phyloP scores from a whole-genome alignment of 2,888 invertebrate species.

The Cremastinae sp. region DNA sequence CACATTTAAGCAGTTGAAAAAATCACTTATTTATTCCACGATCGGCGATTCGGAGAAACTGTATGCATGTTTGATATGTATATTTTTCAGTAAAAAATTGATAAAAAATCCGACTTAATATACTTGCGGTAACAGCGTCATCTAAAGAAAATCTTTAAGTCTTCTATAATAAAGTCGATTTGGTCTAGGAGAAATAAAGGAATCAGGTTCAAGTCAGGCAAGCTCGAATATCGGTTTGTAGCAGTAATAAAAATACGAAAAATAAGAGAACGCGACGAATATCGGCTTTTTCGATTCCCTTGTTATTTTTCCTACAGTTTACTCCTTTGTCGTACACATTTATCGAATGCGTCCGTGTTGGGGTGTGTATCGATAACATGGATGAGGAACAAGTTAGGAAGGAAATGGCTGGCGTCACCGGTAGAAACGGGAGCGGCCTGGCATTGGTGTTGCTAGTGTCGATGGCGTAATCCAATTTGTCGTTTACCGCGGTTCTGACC shows the following conservation, averaged over 20 bases:
- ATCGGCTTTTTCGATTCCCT: constrained; percentile 50
- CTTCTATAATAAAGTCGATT: constrained; percentile 13
- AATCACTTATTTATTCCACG: too few relatives aligned
- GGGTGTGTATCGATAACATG: not conserved
- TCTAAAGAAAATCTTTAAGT: too few relatives aligned
- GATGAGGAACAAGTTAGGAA: constrained; percentile 32
- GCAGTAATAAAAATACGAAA: constrained; percentile 34
- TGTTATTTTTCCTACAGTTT: constrained; percentile 49
- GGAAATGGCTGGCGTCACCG: constrained; percentile 34
- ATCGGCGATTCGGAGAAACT: too few relatives aligned
- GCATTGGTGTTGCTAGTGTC: constrained; percentile 62
- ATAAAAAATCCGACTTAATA: too few relatives aligned
- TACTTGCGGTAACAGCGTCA: not conserved
- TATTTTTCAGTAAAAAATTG: too few relatives aligned
- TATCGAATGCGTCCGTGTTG: not conserved
- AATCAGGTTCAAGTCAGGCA: not conserved
- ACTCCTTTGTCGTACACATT: constrained; percentile 2
- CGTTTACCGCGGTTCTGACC: constrained; percentile 63
- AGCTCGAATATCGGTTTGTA: constrained; percentile 41
- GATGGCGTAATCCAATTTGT: constrained; percentile 72
- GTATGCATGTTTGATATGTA: too few relatives aligned
- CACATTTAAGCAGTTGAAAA: too few relatives aligned
- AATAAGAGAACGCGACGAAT: constrained; percentile 46
- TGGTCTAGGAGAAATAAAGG: too few relatives aligned
- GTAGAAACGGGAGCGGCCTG: constrained; percentile 31